phyloP scores from a whole-genome alignment of 2,888 invertebrate species.

The Achlya flavicornis region DNA sequence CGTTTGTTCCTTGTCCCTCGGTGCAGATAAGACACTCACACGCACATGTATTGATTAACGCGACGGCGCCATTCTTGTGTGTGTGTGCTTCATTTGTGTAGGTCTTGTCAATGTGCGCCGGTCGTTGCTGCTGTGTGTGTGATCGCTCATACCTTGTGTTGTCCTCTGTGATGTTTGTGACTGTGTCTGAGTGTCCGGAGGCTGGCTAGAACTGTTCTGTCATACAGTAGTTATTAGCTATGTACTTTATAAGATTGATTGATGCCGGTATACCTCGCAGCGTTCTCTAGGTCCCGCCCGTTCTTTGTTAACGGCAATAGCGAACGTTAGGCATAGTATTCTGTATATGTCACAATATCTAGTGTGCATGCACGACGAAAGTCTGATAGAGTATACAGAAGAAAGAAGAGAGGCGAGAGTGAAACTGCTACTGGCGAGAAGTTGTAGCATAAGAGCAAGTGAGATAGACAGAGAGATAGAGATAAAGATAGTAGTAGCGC shows the following conservation, averaged over 20 bases:
- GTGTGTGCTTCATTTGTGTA: constrained; percentile 73
- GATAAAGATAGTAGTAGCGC: constrained; percentile 71
- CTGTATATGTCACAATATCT: constrained; percentile 82
- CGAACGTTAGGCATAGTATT: constrained; percentile 78
- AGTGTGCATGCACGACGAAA: constrained; percentile 83
- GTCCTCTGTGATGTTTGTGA: constrained; percentile 77
- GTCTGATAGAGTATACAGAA: constrained; percentile 80
- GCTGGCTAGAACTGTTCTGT: constrained; percentile 66
- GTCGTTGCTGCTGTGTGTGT: constrained; percentile 67
- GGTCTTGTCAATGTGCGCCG: constrained; percentile 63
- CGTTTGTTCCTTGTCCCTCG: constrained; percentile 53
- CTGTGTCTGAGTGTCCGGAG: constrained; percentile 72
- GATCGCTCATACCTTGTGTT: constrained; percentile 72
- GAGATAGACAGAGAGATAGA: constrained; percentile 79
- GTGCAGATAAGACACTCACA: constrained; percentile 83
- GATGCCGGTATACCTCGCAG: constrained; percentile 66
- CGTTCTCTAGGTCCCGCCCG: constrained; percentile 71
- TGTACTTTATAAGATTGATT: constrained; percentile 62
- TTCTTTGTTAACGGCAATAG: constrained; percentile 70
- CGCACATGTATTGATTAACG: constrained; percentile 87
- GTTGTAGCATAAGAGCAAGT: constrained; percentile 79
- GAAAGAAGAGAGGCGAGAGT: constrained; percentile 78
- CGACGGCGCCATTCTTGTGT: constrained; percentile 79
- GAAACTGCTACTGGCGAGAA: constrained; percentile 80
- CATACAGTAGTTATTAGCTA: constrained; percentile 52